Evolutionary conservation across 2,797 vertebrate genomes (phyloP).

Genomic region (Menidia menidia): DNA sequence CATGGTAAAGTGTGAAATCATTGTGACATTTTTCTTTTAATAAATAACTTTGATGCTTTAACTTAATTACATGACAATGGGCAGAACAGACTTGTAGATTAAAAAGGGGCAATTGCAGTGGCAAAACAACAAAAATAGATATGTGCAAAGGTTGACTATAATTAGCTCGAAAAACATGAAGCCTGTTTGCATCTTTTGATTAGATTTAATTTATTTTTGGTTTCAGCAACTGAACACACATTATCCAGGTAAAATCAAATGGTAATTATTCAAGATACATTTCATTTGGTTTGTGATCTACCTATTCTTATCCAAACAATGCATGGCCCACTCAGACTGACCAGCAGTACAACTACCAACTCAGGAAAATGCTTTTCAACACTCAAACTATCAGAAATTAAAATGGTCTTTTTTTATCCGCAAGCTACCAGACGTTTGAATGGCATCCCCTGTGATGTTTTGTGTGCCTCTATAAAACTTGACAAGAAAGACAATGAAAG

Average conservation of each 20-base stretch:
- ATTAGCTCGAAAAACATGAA: neutral
- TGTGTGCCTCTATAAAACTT: too few relatives aligned
- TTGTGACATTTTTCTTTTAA: constrained; percentile 1
- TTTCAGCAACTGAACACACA: neutral
- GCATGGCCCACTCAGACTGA: too few relatives aligned
- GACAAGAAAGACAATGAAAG: too few relatives aligned
- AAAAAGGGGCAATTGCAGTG: too few relatives aligned
- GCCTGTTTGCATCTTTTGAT: neutral
- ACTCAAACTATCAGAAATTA: too few relatives aligned
- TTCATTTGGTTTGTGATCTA: too few relatives aligned
- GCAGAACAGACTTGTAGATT: neutral
- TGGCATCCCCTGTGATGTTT: too few relatives aligned
- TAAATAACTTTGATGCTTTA: neutral
- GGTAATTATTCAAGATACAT: neutral
- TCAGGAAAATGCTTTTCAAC: too few relatives aligned
- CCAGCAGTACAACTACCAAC: too few relatives aligned
- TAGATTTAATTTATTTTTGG: neutral
- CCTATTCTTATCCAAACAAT: too few relatives aligned
- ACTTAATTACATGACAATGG: neutral
- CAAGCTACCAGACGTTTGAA: too few relatives aligned
- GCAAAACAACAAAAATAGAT: neutral
- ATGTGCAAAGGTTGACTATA: neutral
- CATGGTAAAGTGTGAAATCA: neutral
- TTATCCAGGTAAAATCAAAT: neutral
- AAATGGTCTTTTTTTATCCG: too few relatives aligned